These are phyloP conservation scores for Allophyes oxyacanthae DNA, from an alignment of 2,888 invertebrate genomes.

Conservation along the genomic window DNA sequence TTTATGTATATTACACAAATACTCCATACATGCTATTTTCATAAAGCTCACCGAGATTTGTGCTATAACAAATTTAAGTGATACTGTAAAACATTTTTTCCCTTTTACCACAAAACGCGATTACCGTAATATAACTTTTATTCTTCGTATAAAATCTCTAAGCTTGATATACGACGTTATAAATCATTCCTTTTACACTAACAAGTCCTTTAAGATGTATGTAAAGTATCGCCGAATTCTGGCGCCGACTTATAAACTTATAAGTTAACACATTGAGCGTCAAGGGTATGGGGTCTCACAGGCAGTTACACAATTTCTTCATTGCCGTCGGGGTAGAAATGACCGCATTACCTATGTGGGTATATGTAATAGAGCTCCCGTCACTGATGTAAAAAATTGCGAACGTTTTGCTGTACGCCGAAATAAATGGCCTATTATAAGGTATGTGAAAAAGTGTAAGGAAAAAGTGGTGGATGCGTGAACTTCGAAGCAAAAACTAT, in stretches of 20 bases:
- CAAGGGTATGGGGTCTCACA: constrained; percentile 18
- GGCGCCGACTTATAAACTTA: constrained; percentile 11
- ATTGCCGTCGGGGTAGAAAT: constrained; percentile 35
- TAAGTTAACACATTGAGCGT: constrained; percentile 25
- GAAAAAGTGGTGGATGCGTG: constrained; percentile 30
- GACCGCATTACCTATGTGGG: constrained; percentile 34
- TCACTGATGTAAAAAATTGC: constrained; percentile 36
- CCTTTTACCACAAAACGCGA: constrained; percentile 50
- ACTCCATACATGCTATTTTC: constrained; percentile 5
- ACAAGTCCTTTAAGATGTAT: constrained; percentile 32
- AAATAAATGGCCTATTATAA: constrained; percentile 39
- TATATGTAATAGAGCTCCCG: constrained; percentile 24
- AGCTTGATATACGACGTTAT: constrained; percentile 55
- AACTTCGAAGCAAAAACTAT: constrained; percentile 20
- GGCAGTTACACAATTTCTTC: constrained; percentile 44
- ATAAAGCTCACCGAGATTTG: constrained; percentile 31
- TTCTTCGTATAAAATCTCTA: constrained; percentile 40
- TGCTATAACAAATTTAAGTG: constrained; percentile 35
- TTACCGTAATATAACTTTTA: constrained; percentile 47
- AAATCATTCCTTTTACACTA: constrained; percentile 57
- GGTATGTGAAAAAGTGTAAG: too few species aligned
- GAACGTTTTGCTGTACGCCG: constrained; percentile 23
- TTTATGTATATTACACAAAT: neutral
- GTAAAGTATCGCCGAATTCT: constrained; percentile 26
- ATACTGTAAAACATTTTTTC: constrained; percentile 45